A percentile compares a stretch with the other conserved stretches of the same genome.
Conservation (phyloP, 2,797 vertebrate genomes). For the Steatocranus sp. region DNA sequence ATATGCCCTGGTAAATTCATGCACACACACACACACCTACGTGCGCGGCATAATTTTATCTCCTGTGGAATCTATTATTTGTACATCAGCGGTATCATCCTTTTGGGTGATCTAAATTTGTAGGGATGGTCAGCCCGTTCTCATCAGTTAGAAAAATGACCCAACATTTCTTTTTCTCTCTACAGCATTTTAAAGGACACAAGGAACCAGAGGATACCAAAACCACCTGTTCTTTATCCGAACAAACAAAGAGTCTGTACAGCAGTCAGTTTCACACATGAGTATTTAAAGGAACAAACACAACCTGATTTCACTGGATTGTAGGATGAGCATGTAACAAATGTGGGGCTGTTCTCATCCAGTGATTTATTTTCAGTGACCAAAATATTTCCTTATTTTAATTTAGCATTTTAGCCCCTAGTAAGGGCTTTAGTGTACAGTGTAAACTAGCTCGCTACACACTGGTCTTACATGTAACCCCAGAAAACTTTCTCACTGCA, state of each 20-base stretch:
- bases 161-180: background rate
- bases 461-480: background rate
- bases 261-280: background rate
- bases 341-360: background rate
- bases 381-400: background rate
- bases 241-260: background rate
- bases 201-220: accelerated
- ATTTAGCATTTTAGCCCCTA: background rate
- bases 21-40: background rate
- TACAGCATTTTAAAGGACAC: accelerated
- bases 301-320: background rate
- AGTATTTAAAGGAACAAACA: background rate
- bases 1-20: accelerated
- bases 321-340: background rate
- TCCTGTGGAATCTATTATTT: background rate
- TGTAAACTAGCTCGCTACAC: background rate
- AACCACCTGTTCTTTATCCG: background rate
- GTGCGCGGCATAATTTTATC: background rate
- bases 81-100: background rate
- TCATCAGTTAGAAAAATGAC: background rate
- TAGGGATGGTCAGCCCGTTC: background rate
- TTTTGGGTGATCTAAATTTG: background rate
- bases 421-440: accelerated
- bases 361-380: background rate
- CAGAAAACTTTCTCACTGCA: background rate